Conservation (phyloP, 2,113 vertebrate genomes). For the Gorsachius goisagi region DNA sequence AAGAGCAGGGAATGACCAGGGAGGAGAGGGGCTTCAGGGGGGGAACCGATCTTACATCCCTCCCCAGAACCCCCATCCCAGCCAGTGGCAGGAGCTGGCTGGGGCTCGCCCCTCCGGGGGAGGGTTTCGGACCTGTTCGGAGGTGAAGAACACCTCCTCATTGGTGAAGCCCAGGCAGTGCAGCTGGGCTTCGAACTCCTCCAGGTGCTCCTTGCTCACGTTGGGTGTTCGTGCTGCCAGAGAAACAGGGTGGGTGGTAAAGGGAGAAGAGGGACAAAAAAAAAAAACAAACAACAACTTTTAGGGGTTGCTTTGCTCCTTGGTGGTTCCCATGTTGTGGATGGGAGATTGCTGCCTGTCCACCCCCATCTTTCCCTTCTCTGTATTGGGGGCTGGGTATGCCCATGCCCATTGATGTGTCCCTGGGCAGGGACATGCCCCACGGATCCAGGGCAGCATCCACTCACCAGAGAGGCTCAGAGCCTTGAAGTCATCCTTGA, state of each 20-base stretch:
- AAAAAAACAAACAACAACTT: too few relatives aligned
- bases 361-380: neutral
- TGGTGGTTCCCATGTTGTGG: neutral
- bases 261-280: neutral
- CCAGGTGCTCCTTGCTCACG: constrained; percentile 9
- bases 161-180: neutral
- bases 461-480: constrained; percentile 28
- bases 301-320: neutral
- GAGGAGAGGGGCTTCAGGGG: neutral
- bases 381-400: accelerated
- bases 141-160: neutral
- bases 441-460: accelerated
- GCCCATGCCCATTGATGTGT: accelerated
- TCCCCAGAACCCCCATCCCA: neutral
- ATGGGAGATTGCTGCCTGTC: neutral
- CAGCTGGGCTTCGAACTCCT: constrained; percentile 13
- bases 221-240: neutral
- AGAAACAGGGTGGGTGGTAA: accelerated
- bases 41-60: accelerated
- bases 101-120: accelerated
- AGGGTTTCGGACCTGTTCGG: neutral
- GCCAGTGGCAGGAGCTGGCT: neutral
- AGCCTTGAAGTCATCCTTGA: accelerated
- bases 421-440: too few relatives aligned
- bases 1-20: neutral